Percentiles rank a stretch among this genome's conserved stretches.
Evolutionary conservation across 2,888 invertebrate species (phyloP).

Genomic region (Xestobium rufovillosum): DNA sequence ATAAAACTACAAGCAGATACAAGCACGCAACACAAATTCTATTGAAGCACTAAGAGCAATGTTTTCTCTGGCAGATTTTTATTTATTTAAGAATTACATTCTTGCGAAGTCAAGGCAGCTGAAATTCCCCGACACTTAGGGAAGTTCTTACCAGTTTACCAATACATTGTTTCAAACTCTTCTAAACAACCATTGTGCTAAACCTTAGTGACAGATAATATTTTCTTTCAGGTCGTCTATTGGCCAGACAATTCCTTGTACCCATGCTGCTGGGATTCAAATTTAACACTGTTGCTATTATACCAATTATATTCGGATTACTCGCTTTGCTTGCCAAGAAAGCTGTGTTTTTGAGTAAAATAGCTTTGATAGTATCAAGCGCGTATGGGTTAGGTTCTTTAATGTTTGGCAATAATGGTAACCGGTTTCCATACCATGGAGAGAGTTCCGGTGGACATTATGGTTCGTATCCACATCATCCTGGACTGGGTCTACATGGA

Average conservation of each 20-base stretch:
- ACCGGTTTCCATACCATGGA: slow-evolving; percentile 16
- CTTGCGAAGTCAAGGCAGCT: no score
- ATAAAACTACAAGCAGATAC: no score
- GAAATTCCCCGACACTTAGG: no score
- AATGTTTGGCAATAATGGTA: slow-evolving; percentile 31
- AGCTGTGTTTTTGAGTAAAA: slow-evolving; percentile 65
- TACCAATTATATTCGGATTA: slow-evolving; percentile 65
- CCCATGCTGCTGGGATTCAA: slow-evolving; percentile 74
- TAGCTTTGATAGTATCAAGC: slow-evolving; percentile 64
- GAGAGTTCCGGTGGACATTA: slow-evolving; percentile 11
- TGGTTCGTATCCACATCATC: slow-evolving; percentile 9
- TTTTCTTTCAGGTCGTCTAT: slow-evolving; percentile 64
- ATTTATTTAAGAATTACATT: no score
- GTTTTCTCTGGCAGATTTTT: no score
- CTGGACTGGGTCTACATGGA: not conserved
- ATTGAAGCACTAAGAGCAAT: no score
- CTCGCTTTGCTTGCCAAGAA: slow-evolving; percentile 69
- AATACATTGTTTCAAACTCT: no score
- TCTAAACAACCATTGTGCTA: no score
- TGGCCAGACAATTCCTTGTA: slow-evolving; percentile 65
- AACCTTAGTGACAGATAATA: no score
- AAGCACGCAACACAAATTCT: no score
- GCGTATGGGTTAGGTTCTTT: slow-evolving; percentile 53
- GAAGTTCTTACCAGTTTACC: no score
- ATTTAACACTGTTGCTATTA: slow-evolving; percentile 66